A percentile compares a stretch with the other conserved stretches of the same genome.
phyloP scores from a whole-genome alignment of 2,113 vertebrate species.

The Pelodiscus sinensis region DNA sequence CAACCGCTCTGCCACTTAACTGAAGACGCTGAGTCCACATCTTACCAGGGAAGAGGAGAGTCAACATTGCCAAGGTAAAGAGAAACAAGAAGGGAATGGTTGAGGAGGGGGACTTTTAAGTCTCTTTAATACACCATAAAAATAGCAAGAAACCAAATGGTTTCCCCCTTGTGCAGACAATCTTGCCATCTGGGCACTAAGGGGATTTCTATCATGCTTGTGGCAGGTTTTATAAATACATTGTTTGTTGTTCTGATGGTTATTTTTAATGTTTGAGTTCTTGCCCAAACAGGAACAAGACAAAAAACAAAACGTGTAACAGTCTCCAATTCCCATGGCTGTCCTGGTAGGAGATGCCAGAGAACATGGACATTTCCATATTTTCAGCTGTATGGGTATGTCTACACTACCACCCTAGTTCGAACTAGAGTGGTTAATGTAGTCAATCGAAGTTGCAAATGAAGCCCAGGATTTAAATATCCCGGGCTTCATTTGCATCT shows the following conservation, averaged over 20 bases:
- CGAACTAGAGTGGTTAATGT: too few species aligned
- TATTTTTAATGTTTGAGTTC: background rate
- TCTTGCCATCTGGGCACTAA: background rate
- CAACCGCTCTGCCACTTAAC: fast-evolving
- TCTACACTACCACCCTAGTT: too few species aligned
- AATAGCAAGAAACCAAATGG: background rate
- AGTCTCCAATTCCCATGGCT: background rate
- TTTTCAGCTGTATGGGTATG: too few species aligned
- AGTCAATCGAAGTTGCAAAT: too few species aligned
- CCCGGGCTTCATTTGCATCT: too few species aligned
- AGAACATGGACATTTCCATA: background rate
- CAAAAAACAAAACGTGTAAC: background rate
- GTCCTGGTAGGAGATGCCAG: background rate
- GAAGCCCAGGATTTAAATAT: too few species aligned
- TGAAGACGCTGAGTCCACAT: too few species aligned
- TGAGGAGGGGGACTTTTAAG: background rate
- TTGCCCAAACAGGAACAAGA: background rate
- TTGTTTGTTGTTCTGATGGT: background rate
- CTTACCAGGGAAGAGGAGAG: background rate
- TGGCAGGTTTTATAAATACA: background rate
- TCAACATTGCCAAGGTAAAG: background rate
- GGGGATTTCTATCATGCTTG: background rate
- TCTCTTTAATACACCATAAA: fast-evolving
- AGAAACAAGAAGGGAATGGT: fast-evolving
- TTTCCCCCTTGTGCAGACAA: background rate